Base-by-base conservation (phyloP, 2,888 invertebrate species). In the Oscheius myriophilus region DNA sequence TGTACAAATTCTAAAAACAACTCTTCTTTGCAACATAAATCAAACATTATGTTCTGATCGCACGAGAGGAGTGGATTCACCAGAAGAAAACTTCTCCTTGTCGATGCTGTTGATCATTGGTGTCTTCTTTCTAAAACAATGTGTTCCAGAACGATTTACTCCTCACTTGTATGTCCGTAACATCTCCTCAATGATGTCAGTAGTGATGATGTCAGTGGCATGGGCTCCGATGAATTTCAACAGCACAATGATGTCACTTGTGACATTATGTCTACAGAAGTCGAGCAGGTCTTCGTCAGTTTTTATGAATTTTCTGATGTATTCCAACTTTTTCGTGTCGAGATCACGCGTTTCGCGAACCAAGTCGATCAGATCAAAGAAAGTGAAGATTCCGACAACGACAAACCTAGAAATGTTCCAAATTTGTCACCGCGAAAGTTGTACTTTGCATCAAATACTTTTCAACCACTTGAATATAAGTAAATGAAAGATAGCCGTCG, bases 181-280 rank as follows among this genome's bases (percentile, higher is more conserved):
- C 14, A 75, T 64, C 14, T 54, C 51, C n/a, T 73, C 67, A 41
- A 75, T 61, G 33, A 75, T 58, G 26, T 69, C 73, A 6, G 67
- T 66, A 12, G 71, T 70, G 6, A 75, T 67, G 14, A 82, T 71
- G 18, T 82, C 82, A 52, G 80, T 79, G 12, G 77, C 67, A 46
- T 82, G 82, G n/a, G 61, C 61, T 45, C 74, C 69, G 57, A 82
- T 80, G 72, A 82, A 75, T 33, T 70, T 67, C 39, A 82, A 42
- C 16, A 67, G 42, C 23, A 80, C 70, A 23, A 82, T 69, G 43
- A 80, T 71, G 54, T 82, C 82, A 7, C 82, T 70, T 45, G 65
- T 74, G 52, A 82, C 68, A 39, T 71, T 69, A 51, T 64, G 43
- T 11, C 65, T 59, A 43, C 79, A 76, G 65, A 80, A 83, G 49